Base-by-base conservation (phyloP, 2,888 invertebrate genomes). In the Hirtodrosophila confusa region DNA sequence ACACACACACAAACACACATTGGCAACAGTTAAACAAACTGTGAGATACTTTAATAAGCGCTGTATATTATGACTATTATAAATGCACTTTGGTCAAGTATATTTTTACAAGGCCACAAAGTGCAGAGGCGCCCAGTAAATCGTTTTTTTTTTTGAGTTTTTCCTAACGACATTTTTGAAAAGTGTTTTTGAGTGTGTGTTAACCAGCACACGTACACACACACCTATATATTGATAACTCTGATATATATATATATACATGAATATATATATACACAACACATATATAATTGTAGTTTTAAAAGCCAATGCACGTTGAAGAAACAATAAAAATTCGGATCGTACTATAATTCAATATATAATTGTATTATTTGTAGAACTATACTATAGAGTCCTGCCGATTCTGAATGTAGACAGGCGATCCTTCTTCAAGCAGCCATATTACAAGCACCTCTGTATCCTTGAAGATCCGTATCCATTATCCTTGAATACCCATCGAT, bases 261-360 rank as follows among this genome's bases (percentile, higher is more conserved):
- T 27, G 6, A 5, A 27, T 50, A 66, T 54, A 58, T 65, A 69
- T 56, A 78, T 58, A 83, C 48, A 80, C 29, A 64, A 69, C 65
- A 65, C 69, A 69, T 67, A 70, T 86, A 66, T 83, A 70, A 70
- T 53, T 69, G 65, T 88, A 88, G 80, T 61, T 66, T 78, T 57
- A 50, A 83, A 82, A 78, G 65, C 70, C 71, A 82, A 69, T 71
- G 80, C 68, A 88, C 83, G 84, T 88, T 84, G 83, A 85, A 68
- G 88, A 88, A 88, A 84, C 85, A 88, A 86, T 85, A 88, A 85
- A 85, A 84, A 80, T 84, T 88, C 80, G 69, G 75, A 88, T 86
- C 86, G 80, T 84, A 83, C 78, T 77, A 77, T 65, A 73, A 64
- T 51, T 37, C 23, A 51, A 49, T 12, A 36, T 9, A n/a, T 3